A percentile compares a stretch with the other conserved stretches of the same genome.
These are phyloP conservation scores for Pseudopleuronectes americanus DNA, from an alignment of 2,797 vertebrate species.

Conservation along the genomic window DNA sequence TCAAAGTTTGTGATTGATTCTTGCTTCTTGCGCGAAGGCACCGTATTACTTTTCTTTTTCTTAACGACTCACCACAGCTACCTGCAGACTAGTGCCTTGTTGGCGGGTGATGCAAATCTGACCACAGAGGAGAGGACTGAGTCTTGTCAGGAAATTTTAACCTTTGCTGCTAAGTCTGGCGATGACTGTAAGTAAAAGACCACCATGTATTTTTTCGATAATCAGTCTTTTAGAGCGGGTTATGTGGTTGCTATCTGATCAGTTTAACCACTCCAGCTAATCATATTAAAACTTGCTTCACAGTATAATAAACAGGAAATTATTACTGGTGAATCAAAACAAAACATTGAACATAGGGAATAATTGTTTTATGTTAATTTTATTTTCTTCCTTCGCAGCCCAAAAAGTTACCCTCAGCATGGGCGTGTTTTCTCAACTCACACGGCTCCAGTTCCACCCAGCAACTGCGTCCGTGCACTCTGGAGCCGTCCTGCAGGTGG, in stretches of 20 bases:
- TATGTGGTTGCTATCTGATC: no score
- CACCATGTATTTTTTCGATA: background rate
- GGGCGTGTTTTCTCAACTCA: conserved; percentile 90
- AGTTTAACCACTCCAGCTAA: no score
- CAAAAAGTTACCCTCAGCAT: conserved; percentile 87
- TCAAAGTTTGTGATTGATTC: background rate
- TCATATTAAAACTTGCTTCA: no score
- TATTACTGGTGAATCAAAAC: no score
- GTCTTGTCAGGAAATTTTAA: conserved; percentile 95
- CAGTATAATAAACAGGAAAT: no score
- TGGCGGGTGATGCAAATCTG: conserved; percentile 91
- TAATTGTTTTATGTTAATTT: background rate
- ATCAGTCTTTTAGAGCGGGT: background rate
- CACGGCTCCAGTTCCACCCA: conserved; percentile 88
- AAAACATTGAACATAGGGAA: no score
- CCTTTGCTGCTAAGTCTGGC: conserved; percentile 81
- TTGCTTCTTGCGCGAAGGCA: background rate
- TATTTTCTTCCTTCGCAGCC: conserved; percentile 69
- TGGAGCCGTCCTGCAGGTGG: conserved; percentile 88
- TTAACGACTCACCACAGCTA: conserved; percentile 85
- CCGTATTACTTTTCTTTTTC: conserved; percentile 77
- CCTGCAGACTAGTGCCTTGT: conserved; percentile 93
- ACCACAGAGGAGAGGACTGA: conserved; percentile 87
- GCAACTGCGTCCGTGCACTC: conserved; percentile 90
- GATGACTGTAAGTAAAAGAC: conserved; percentile 82